Evolutionary conservation across 2,888 invertebrate genomes (phyloP).

Genomic region (Epinotia brunnichana): DNA sequence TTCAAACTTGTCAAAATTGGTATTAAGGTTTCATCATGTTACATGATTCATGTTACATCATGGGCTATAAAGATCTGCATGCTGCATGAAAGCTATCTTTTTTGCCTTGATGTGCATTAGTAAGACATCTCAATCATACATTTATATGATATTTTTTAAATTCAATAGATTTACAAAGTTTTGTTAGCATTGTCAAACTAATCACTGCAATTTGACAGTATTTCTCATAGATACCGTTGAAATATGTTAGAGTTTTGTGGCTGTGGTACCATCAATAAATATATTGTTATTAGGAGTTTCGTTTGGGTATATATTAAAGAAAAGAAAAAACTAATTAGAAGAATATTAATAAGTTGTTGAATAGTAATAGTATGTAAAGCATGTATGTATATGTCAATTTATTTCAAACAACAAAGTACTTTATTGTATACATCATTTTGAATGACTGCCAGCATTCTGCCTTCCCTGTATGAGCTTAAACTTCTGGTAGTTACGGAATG

Average conservation of each 20-base stretch:
- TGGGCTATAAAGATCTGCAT: constrained; percentile 8
- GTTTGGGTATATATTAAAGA: background rate
- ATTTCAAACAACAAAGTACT: background rate
- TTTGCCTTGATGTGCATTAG: background rate
- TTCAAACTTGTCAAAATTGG: background rate
- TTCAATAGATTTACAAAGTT: background rate
- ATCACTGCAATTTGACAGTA: background rate
- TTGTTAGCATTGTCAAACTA: background rate
- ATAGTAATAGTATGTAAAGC: background rate
- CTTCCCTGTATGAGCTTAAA: constrained; percentile 36
- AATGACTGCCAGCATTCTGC: constrained; percentile 24
- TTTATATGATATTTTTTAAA: background rate
- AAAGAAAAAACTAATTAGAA: background rate
- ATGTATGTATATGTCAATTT: background rate
- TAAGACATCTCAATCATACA: background rate
- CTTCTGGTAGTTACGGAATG: constrained; percentile 41
- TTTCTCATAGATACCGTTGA: too few species aligned
- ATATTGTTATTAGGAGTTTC: background rate
- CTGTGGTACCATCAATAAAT: background rate
- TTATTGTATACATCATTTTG: constrained; percentile 7
- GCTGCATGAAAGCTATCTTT: constrained; percentile 19
- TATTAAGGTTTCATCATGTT: background rate
- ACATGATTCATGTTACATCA: background rate
- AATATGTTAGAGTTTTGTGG: background rate
- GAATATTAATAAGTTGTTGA: background rate